These are phyloP conservation scores for Drosophila nannoptera DNA, from an alignment of 1,140 invertebrate species.

Conservation along the genomic window DNA sequence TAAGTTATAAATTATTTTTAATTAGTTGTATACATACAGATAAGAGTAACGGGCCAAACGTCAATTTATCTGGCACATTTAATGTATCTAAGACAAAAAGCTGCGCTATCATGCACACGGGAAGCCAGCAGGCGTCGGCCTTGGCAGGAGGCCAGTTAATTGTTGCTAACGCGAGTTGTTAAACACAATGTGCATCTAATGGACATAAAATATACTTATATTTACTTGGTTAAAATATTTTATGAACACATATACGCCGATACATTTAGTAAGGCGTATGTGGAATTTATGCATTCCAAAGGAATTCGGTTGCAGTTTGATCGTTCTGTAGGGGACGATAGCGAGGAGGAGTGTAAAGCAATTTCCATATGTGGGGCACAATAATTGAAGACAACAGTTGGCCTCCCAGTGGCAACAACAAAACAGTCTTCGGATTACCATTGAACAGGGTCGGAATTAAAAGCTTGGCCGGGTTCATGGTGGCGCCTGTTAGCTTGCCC, in stretches of 20 bases:
- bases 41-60: constrained; percentile 12
- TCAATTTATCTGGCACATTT: constrained; percentile 13
- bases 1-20: constrained; percentile 31
- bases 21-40: constrained; percentile 17
- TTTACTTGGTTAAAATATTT: background rate
- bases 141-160: background rate
- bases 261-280: too few relatives aligned
- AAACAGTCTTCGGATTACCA: constrained; percentile 26
- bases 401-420: constrained; percentile 39
- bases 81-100: constrained; percentile 5
- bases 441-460: constrained; percentile 34
- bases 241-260: background rate
- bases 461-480: constrained; percentile 47
- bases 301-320: background rate
- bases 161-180: background rate
- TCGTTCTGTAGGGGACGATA: constrained; percentile 8
- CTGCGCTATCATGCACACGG: constrained; percentile 6
- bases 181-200: background rate
- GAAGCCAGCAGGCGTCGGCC: constrained; percentile 1
- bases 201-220: background rate
- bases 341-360: constrained; percentile 12
- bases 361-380: constrained; percentile 43
- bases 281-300: too few relatives aligned
- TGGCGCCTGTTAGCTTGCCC: constrained; percentile 41
- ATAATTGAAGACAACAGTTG: constrained; percentile 37